These are phyloP conservation scores for Pionites leucogaster DNA, from an alignment of 2,113 vertebrate genomes.

Conservation along the genomic window DNA sequence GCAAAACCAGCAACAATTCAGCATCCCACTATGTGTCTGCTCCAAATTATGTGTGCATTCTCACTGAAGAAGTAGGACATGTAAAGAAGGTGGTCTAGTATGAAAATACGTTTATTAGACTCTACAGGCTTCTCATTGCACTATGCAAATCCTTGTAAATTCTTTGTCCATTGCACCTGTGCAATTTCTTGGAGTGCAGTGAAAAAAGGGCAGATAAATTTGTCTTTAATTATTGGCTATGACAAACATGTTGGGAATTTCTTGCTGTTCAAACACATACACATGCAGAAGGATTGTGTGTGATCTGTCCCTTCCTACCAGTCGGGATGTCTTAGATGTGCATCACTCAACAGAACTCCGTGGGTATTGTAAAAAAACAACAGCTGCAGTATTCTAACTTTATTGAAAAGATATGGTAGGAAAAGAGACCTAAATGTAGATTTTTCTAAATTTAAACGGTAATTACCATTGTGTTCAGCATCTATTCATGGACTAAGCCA, in stretches of 20 bases:
- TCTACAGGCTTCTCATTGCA: not conserved
- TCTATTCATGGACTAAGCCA: not conserved
- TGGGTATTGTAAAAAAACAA: not conserved
- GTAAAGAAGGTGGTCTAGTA: not conserved
- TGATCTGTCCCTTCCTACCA: not conserved
- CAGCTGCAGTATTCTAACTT: not conserved
- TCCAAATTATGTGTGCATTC: not conserved
- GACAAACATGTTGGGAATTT: not conserved
- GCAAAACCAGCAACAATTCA: not conserved
- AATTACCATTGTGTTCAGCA: not conserved
- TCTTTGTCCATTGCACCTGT: not conserved
- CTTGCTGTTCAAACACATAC: not conserved
- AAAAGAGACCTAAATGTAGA: not conserved
- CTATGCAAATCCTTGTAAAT: not conserved
- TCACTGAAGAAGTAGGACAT: not conserved
- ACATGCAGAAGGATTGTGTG: not conserved
- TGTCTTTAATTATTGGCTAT: not conserved
- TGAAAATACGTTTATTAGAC: not conserved
- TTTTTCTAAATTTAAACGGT: not conserved
- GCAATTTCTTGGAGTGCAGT: not conserved
- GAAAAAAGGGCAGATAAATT: not conserved
- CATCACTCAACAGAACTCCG: not conserved
- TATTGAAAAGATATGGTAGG: not conserved
- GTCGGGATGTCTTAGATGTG: not conserved
- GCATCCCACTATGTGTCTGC: constrained; percentile 14